phyloP scores from a whole-genome alignment of 2,113 vertebrate genomes.

The Crypturellus undulatus region DNA sequence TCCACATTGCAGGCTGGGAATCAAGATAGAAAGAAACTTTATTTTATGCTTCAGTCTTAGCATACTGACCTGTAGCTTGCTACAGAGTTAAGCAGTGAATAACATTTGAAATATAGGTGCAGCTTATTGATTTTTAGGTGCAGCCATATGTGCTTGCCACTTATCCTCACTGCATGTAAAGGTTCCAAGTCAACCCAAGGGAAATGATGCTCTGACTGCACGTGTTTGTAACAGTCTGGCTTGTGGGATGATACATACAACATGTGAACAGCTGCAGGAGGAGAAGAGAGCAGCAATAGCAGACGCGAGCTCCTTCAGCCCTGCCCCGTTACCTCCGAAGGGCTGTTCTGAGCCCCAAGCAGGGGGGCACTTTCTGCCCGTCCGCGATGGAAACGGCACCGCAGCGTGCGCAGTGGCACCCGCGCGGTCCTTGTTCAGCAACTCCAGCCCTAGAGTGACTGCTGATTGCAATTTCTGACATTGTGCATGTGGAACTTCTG shows the following conservation, averaged over 20 bases:
- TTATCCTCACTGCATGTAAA: neutral
- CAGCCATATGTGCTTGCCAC: neutral
- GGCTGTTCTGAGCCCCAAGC: neutral
- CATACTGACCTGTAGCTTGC: neutral
- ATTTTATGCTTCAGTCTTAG: neutral
- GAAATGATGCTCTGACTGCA: neutral
- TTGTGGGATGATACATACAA: neutral
- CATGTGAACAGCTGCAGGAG: neutral
- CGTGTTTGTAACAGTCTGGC: neutral
- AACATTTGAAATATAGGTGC: neutral
- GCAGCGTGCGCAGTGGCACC: neutral
- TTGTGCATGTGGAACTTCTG: neutral
- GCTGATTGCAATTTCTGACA: neutral
- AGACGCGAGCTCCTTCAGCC: neutral
- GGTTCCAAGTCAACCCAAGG: neutral
- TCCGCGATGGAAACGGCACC: neutral
- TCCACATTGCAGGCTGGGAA: neutral
- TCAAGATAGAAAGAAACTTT: neutral
- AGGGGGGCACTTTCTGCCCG: neutral
- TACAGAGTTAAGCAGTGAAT: neutral
- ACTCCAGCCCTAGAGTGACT: neutral
- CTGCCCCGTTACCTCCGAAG: neutral
- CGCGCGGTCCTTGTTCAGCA: neutral
- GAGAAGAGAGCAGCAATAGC: neutral
- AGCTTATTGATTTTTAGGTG: neutral